These are phyloP conservation scores for Nylanderia fulva DNA, from an alignment of 1,140 invertebrate species.

Conservation along the genomic window DNA sequence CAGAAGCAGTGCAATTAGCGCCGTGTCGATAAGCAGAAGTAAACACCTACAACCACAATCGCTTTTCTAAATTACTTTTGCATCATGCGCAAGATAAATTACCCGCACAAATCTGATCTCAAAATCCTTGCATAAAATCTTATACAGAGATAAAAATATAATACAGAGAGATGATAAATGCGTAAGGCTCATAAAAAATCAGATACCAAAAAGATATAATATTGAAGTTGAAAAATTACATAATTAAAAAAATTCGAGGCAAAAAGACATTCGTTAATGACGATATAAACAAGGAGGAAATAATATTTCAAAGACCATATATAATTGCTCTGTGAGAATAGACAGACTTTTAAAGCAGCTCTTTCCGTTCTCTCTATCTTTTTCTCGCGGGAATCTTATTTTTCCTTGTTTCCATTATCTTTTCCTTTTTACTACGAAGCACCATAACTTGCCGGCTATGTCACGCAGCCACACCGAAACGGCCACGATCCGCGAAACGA, in stretches of 20 bases:
- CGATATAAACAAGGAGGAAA: background rate
- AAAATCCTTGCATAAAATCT: no score
- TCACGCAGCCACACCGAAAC: constrained; percentile 51
- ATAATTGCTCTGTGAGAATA: background rate
- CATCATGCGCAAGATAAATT: background rate
- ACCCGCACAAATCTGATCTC: background rate
- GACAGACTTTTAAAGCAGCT: constrained; percentile 7
- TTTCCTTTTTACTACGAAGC: constrained; percentile 54
- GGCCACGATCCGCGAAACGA: constrained; percentile 58
- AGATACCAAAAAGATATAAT: background rate
- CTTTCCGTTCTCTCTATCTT: background rate
- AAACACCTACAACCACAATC: constrained; percentile 25
- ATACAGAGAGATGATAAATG: no score
- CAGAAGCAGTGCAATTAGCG: constrained; percentile 33
- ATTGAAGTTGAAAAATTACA: background rate
- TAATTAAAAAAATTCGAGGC: background rate
- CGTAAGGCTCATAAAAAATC: background rate
- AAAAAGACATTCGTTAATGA: background rate
- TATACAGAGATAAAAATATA: no score
- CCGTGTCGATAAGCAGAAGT: constrained; percentile 33
- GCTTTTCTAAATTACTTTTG: constrained; percentile 20
- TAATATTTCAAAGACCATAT: background rate
- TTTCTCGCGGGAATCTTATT: constrained; percentile 41
- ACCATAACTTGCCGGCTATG: constrained; percentile 51
- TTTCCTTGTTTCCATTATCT: constrained; percentile 49